Evolutionary conservation across 2,113 vertebrate species (phyloP).

Genomic region (Isurus oxyrinchus): DNA sequence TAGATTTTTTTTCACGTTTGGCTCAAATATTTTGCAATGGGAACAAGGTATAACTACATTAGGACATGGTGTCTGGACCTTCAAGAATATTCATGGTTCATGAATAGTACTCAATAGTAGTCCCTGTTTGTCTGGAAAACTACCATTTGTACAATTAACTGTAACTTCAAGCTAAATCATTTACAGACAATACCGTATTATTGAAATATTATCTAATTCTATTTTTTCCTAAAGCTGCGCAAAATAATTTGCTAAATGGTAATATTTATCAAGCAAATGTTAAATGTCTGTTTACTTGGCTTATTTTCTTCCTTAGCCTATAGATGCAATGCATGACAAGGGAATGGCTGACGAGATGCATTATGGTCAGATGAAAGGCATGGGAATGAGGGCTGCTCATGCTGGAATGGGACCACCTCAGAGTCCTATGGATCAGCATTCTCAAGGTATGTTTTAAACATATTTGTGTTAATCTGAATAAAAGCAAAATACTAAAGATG

Average conservation of each 20-base stretch:
- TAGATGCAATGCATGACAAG: conserved; percentile 90
- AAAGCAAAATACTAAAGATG: no score
- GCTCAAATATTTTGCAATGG: background rate
- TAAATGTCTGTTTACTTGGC: conserved; percentile 35
- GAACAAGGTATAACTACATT: background rate
- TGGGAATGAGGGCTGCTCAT: conserved; percentile 81
- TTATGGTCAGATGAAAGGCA: conserved; percentile 82
- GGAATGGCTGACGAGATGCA: conserved; percentile 81
- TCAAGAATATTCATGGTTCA: background rate
- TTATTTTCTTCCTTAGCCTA: conserved; percentile 59
- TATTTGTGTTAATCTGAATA: background rate
- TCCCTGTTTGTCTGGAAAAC: background rate
- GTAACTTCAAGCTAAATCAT: background rate
- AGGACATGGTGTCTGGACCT: background rate
- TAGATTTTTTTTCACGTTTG: background rate
- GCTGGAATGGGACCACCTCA: conserved; percentile 95
- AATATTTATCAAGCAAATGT: conserved; percentile 39
- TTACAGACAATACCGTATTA: background rate
- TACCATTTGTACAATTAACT: background rate
- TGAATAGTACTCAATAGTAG: background rate
- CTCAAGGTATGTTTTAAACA: conserved; percentile 72
- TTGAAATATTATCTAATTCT: background rate
- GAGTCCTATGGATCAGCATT: conserved; percentile 96
- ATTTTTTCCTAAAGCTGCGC: background rate
- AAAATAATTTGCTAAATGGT: background rate